Evolutionary conservation across 2,888 invertebrate species (phyloP).

Genomic region (Drosophila testacea): DNA sequence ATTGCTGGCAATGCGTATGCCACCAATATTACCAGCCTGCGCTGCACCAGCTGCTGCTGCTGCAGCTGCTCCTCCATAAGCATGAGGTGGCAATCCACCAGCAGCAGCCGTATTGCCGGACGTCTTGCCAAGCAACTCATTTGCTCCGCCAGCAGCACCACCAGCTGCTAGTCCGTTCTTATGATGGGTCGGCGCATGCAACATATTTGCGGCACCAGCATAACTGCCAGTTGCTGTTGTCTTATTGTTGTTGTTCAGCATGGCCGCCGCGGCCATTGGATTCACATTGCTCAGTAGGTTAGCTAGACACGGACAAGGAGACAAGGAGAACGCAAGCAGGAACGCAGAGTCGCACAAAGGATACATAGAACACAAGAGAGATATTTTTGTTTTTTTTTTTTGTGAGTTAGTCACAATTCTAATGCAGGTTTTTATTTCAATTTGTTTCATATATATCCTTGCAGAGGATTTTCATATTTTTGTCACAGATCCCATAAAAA

Average conservation of each 20-base stretch:
- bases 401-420: constrained; percentile 18
- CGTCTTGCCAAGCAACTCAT: constrained; percentile 51
- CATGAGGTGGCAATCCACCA: constrained; percentile 46
- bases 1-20: constrained; percentile 84
- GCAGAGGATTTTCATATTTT: no score
- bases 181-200: constrained; percentile 39
- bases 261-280: constrained; percentile 65
- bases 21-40: constrained; percentile 72
- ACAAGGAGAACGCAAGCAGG: constrained; percentile 25
- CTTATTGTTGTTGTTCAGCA: constrained; percentile 79
- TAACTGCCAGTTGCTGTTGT: constrained; percentile 48
- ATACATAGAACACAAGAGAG: constrained; percentile 13
- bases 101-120: constrained; percentile 51
- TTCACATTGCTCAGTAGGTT: constrained; percentile 55
- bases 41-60: constrained; percentile 35
- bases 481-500: no score
- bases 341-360: constrained; percentile 9
- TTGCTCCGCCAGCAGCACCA: neutral
- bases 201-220: constrained; percentile 39
- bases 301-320: constrained; percentile 43
- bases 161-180: constrained; percentile 39
- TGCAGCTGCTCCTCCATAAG: constrained; percentile 39
- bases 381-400: neutral
- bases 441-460: no score
- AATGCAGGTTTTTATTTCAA: neutral